Conservation (phyloP, 2,888 invertebrate species). For the Tachystola acroxantha region DNA sequence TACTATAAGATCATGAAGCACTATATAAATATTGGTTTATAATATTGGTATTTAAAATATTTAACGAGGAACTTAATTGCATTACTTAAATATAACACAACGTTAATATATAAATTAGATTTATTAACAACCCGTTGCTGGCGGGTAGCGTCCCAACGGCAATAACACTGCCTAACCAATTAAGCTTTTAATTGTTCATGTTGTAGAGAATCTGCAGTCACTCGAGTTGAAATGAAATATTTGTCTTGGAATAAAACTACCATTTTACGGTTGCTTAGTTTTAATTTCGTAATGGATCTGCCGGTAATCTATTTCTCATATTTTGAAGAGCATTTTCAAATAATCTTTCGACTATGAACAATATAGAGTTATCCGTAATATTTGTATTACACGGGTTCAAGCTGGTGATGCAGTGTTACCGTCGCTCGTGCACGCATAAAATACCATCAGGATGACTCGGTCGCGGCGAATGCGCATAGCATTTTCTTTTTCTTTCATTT, state of each 20-base stretch:
- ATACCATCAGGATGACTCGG: conserved; percentile 56
- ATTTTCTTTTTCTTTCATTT: conserved; percentile 76
- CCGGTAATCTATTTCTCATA: background rate
- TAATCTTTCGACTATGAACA: too few species aligned
- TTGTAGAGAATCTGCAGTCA: conserved; percentile 2
- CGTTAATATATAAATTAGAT: conserved; percentile 53
- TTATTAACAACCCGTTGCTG: conserved; percentile 57
- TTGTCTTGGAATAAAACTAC: conserved; percentile 32
- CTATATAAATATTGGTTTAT: conserved; percentile 55
- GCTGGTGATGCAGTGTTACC: conserved; percentile 72
- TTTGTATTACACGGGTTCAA: too few species aligned
- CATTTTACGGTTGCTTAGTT: background rate
- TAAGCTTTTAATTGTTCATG: conserved; percentile 37
- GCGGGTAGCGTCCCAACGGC: conserved; percentile 55
- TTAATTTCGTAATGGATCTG: background rate
- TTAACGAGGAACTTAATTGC: conserved; percentile 54
- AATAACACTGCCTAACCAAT: conserved; percentile 72
- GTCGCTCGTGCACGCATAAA: conserved; percentile 54
- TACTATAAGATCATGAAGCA: conserved; percentile 50
- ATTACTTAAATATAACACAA: conserved; percentile 66
- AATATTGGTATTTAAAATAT: conserved; percentile 42
- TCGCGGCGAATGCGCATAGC: conserved; percentile 73
- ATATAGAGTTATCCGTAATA: too few species aligned
- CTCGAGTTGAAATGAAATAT: background rate
- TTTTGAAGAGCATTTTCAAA: too few species aligned